Evolutionary conservation across 2,888 invertebrate species (phyloP).

Genomic region (Clepsis dumicolana): DNA sequence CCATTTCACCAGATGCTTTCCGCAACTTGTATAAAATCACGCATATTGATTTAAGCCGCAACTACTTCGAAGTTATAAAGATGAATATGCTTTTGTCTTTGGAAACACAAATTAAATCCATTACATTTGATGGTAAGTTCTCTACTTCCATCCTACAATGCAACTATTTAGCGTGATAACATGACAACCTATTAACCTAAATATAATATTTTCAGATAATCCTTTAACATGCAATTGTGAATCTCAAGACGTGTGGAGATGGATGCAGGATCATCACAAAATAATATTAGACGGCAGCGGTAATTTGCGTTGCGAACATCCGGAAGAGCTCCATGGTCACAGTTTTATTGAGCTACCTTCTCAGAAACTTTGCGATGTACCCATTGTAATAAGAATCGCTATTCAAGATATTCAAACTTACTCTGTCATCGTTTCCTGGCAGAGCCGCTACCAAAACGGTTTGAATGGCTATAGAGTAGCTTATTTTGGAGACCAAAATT

Average conservation of each 20-base stretch:
- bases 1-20: slow-evolving; percentile 92
- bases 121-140: slow-evolving; percentile 92
- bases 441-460: slow-evolving; percentile 94
- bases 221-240: slow-evolving; percentile 96
- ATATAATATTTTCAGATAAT: slow-evolving; percentile 88
- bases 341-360: slow-evolving; percentile 92
- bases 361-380: slow-evolving; percentile 94
- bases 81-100: slow-evolving; percentile 91
- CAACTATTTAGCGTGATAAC: not conserved
- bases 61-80: slow-evolving; percentile 93
- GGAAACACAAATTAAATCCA: slow-evolving; percentile 92
- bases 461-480: slow-evolving; percentile 94
- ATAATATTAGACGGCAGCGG: slow-evolving; percentile 87
- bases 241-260: slow-evolving; percentile 96
- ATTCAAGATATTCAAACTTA: slow-evolving; percentile 96
- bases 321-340: slow-evolving; percentile 91
- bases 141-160: not conserved
- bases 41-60: slow-evolving; percentile 92
- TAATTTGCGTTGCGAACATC: slow-evolving; percentile 92
- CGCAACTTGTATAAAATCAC: slow-evolving; percentile 91
- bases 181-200: not conserved
- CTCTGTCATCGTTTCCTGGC: slow-evolving; percentile 95
- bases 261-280: slow-evolving; percentile 95
- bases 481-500: slow-evolving; percentile 88
- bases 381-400: slow-evolving; percentile 93